Base-by-base conservation (phyloP, 2,113 vertebrate genomes). In the Stegostoma tigrinum region DNA sequence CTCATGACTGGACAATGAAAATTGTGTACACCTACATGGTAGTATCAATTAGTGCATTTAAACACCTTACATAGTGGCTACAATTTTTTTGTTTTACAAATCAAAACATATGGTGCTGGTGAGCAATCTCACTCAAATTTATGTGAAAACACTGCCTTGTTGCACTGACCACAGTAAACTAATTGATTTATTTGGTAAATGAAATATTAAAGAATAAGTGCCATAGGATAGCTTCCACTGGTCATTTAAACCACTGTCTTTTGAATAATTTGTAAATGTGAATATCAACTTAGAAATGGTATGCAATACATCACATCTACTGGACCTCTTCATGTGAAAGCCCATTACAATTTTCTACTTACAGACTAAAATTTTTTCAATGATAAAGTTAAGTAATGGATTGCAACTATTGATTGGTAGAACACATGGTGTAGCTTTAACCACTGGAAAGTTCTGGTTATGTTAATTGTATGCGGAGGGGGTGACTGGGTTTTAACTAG, bases 381-480 rank as follows among this genome's bases (percentile, higher is more conserved):
- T 68, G 89, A 94, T 96, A 95, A 95, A 45, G 42, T 95, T 48
- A 96, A 91, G 80, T 96, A 67, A 87, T 90, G 86, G 95, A 96
- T 96, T 80, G 66, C 38, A 87, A 30, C 66, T 95, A 94, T 83
- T 95, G 42, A 24, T 95, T 89, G 75, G 67, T 95, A 45, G 30
- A 67, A 70, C 14, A 80, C 24, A 21, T 64, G 38, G 55, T 66
- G 34, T 10, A 0, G 96, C 75, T 93, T 67, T 75, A 95, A 52
- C 89, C 86, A 91, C 45, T 55, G 83, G 91, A 48, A 80, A 55
- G 42, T 66, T 48, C 17, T 10, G 94, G n/a, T 48, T 85, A 83
- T 96, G 90, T 42, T 94, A 95, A 90, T 96, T 91, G 95, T 83
- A 61, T 38, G 52, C 45, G 52, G 30, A 64, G 61, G 48, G 67